Evolutionary conservation across 1,140 invertebrate species (phyloP).

Genomic region (Macrobrachium nipponense): DNA sequence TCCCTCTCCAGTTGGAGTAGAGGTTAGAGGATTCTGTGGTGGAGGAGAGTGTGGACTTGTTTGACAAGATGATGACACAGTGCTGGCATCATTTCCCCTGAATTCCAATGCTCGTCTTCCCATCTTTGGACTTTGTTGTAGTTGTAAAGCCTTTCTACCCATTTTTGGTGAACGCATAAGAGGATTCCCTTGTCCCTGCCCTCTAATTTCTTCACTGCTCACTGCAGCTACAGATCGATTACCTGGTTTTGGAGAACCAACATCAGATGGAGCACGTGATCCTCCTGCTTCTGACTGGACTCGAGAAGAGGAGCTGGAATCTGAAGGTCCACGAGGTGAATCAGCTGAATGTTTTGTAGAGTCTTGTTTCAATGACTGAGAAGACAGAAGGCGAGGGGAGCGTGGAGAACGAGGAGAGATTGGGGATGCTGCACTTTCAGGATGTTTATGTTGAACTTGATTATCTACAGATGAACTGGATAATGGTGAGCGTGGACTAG

Average conservation of each 20-base stretch:
- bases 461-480: conserved; percentile 11
- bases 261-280: conserved; percentile 33
- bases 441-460: background rate
- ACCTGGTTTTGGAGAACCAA: conserved; percentile 45
- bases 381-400: conserved; percentile 8
- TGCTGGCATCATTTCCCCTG: conserved; percentile 37
- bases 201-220: conserved; percentile 27
- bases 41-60: conserved; percentile 54
- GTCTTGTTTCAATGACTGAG: conserved; percentile 23
- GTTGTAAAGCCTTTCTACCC: conserved; percentile 72
- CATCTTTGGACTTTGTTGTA: conserved; percentile 65
- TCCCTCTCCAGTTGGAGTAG: conserved; percentile 48
- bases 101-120: conserved; percentile 65
- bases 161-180: conserved; percentile 73
- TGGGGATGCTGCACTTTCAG: conserved; percentile 35
- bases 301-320: conserved; percentile 30
- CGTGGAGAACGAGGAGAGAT: conserved; percentile 41
- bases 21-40: conserved; percentile 39
- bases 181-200: conserved; percentile 28
- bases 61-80: conserved; percentile 55
- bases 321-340: conserved; percentile 34
- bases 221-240: conserved; percentile 40
- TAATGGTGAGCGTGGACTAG: conserved; percentile 2
- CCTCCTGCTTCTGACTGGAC: conserved; percentile 38
- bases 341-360: conserved; percentile 23